Percentiles rank a stretch among this genome's conserved stretches.
These are phyloP conservation scores for Trachymyrmex cornetzi DNA, from an alignment of 1,140 invertebrate genomes.

Conservation along the genomic window DNA sequence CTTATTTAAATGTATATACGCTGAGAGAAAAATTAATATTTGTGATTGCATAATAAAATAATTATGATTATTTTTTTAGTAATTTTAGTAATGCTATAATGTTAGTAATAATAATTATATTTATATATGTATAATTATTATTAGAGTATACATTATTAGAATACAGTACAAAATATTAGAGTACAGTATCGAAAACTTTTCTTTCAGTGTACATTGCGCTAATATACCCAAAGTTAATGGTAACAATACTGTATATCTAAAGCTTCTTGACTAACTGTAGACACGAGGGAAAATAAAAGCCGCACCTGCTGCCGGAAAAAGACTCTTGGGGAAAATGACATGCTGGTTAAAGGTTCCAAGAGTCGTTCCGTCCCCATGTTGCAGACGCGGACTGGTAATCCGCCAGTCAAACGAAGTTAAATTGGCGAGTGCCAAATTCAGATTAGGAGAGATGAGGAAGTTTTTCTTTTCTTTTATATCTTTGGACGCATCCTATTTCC, in stretches of 20 bases:
- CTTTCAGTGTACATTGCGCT: no score
- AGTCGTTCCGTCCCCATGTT: not conserved
- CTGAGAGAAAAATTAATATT: no score
- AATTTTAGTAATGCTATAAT: no score
- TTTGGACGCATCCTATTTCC: constrained; percentile 6
- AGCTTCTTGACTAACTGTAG: constrained; percentile 1
- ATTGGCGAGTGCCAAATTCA: constrained; percentile 35
- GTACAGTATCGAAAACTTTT: no score
- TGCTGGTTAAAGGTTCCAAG: constrained; percentile 4
- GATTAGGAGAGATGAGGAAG: constrained; percentile 28
- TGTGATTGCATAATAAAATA: no score
- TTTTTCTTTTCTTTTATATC: constrained; percentile 8
- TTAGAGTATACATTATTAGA: no score
- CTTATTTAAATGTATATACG: not conserved
- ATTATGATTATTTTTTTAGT: no score
- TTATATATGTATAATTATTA: no score
- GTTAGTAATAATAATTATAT: no score
- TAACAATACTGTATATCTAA: not conserved
- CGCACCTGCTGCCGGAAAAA: not conserved
- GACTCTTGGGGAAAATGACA: constrained; percentile 9
- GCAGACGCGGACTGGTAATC: constrained; percentile 3
- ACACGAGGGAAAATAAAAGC: not conserved
- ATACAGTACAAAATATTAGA: no score
- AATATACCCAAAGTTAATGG: not conserved
- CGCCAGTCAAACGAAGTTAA: constrained; percentile 47